Percentiles rank a stretch among this genome's conserved stretches.
Evolutionary conservation across 1,140 invertebrate species (phyloP).

Genomic region (Brachionus manjavacas): DNA sequence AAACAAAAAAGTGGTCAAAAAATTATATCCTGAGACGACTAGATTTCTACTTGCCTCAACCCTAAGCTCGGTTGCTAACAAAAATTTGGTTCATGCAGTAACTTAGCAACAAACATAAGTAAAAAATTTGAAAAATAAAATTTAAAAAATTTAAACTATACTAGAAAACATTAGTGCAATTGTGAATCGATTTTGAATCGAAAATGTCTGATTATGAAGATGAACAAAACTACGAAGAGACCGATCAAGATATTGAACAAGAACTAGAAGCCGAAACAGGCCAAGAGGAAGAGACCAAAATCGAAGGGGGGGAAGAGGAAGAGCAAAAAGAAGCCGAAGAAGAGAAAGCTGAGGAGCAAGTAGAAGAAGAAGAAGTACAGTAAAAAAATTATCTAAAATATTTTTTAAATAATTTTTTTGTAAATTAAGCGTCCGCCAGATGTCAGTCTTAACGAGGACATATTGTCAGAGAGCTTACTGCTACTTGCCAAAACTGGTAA

Average conservation of each 20-base stretch:
- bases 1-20: too few species aligned
- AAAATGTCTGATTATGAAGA: constrained; percentile 36
- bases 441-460: constrained; percentile 51
- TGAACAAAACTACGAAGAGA: background rate
- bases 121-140: constrained; percentile 13
- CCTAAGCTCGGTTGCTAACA: background rate
- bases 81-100: background rate
- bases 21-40: background rate
- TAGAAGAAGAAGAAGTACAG: constrained; percentile 45
- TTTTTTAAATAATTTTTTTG: background rate
- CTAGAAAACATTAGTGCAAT: background rate
- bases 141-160: background rate
- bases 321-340: constrained; percentile 41
- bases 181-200: background rate
- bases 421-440: constrained; percentile 50
- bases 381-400: constrained; percentile 43
- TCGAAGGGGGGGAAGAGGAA: background rate
- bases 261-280: background rate
- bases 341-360: constrained; percentile 45
- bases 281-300: background rate
- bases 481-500: constrained; percentile 56
- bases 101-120: constrained; percentile 13
- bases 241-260: background rate
- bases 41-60: background rate
- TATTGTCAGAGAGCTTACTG: constrained; percentile 52